Evolutionary conservation across 2,888 invertebrate species (phyloP), one percentile per base, ranked within the genome.

Genomic region (Phrixothrix hirtus): DNA sequence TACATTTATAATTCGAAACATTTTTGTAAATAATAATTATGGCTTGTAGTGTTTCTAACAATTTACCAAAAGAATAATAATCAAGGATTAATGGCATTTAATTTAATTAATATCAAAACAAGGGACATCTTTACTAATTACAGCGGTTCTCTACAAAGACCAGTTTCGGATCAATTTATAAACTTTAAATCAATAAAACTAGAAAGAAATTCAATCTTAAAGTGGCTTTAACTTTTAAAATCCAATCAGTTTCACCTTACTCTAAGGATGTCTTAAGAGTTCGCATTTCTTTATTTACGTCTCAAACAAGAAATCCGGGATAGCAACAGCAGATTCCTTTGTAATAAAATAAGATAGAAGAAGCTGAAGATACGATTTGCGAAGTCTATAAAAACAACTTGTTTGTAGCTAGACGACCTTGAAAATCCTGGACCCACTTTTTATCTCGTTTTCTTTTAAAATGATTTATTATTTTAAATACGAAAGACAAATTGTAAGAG

Each of bases 401-500:
- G 42, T 15, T 48, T 30, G 21, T 30, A 47, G 36, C 46, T 43
- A 38, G 55, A 46, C 55, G 55, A 42, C 55, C 55, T 55, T 55
- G 55, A 51, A 50, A 42, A 44, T 38, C 39, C 55, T 38, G 27
- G 38, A 45, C 50, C 27, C 21, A 42, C 31, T 50, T 55, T 55
- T 55, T 45, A 17, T 27, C 34, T 42, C 26, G 38, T 46, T 51
- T 55, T 51, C 39, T 39, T 51, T 50, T 34, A 44, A 41, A 46
- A 26, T 46, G 46, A 55, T 55, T 55, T 50, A 55, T 55, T 46
- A 39, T 36, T 44, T 48, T 42, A 36, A 51, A 42, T 46, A 37
- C 37, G 36, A 43, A 46, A 47, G 55, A 55, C 55, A 55, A 55
- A 55, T 55, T 55, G 50, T 26, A 49, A 44, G 41, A 25, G 41